Conservation (phyloP, 2,888 invertebrate species). For the Drosophila algonquin region DNA sequence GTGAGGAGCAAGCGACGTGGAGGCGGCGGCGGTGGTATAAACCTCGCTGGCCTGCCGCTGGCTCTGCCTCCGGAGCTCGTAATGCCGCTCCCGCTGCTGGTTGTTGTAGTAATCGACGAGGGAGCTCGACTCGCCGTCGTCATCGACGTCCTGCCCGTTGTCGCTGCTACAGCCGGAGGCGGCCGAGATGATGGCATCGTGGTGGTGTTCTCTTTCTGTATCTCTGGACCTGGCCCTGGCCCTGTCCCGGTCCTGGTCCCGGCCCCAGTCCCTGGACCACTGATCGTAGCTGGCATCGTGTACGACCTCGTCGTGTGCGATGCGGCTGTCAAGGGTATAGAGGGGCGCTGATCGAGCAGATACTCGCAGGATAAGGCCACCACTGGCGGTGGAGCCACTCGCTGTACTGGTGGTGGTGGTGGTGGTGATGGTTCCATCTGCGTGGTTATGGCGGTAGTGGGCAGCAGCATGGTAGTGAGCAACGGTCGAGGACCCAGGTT, state of each 20-base stretch:
- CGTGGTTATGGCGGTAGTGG: constrained; percentile 68
- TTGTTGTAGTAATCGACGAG: constrained; percentile 86
- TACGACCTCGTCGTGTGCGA: constrained; percentile 39
- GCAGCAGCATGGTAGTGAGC: constrained; percentile 64
- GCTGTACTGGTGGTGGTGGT: background rate
- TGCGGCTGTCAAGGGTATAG: constrained; percentile 37
- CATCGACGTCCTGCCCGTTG: constrained; percentile 74
- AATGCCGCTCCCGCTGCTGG: constrained; percentile 86
- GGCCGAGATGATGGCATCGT: constrained; percentile 79
- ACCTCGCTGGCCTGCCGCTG: constrained; percentile 78
- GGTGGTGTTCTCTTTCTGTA: constrained; percentile 83
- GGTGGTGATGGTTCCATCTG: constrained; percentile 13
- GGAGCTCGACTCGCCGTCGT: constrained; percentile 85
- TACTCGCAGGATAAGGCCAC: constrained; percentile 82
- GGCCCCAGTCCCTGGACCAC: constrained; percentile 12
- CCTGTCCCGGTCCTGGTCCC: constrained; percentile 3
- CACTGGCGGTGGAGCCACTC: constrained; percentile 28
- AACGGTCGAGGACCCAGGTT: constrained; percentile 74
- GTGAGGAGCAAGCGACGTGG: constrained; percentile 82
- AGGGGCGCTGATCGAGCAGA: constrained; percentile 81
- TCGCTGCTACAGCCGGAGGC: constrained; percentile 83
- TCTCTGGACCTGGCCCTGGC: constrained; percentile 43
- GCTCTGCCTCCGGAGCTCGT: constrained; percentile 71
- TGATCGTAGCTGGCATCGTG: constrained; percentile 30
- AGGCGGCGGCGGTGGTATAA: constrained; percentile 83